Conservation (phyloP, 2,797 vertebrate genomes). For the Xenopus petersii region DNA sequence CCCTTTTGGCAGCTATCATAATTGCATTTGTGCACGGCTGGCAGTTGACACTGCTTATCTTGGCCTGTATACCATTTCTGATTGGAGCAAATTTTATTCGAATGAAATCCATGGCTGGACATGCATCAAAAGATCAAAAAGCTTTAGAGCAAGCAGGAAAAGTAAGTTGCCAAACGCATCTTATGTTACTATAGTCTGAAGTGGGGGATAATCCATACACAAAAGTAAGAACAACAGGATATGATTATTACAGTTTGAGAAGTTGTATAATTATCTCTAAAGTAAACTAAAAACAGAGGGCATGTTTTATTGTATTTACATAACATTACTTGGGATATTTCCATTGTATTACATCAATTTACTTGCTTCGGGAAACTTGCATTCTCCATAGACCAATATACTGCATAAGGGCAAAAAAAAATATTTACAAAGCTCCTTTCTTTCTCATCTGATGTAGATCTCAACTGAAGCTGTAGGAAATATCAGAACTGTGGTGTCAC, state of each 20-base stretch:
- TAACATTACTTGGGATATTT: too few species aligned
- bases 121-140: slow-evolving; percentile 68
- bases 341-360: too few species aligned
- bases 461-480: slow-evolving; percentile 68
- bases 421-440: background rate
- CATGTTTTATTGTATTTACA: too few species aligned
- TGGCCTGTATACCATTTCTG: slow-evolving; percentile 65
- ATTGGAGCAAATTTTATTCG: slow-evolving; percentile 63
- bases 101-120: slow-evolving; percentile 63
- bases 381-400: too few species aligned
- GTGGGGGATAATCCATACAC: too few species aligned
- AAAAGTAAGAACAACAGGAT: too few species aligned
- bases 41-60: slow-evolving; percentile 70
- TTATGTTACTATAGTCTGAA: too few species aligned
- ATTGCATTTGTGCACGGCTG: slow-evolving; percentile 69
- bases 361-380: too few species aligned
- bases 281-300: too few species aligned
- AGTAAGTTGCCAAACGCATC: slow-evolving; percentile 54
- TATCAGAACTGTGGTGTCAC: slow-evolving; percentile 61
- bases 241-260: too few species aligned
- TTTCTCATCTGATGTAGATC: slow-evolving; percentile 53
- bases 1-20: slow-evolving; percentile 59
- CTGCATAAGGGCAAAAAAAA: background rate
- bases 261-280: background rate
- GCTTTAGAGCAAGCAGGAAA: slow-evolving; percentile 69